Evolutionary conservation across 2,797 vertebrate genomes (phyloP).

Genomic region (Gymnocypris eckloni): DNA sequence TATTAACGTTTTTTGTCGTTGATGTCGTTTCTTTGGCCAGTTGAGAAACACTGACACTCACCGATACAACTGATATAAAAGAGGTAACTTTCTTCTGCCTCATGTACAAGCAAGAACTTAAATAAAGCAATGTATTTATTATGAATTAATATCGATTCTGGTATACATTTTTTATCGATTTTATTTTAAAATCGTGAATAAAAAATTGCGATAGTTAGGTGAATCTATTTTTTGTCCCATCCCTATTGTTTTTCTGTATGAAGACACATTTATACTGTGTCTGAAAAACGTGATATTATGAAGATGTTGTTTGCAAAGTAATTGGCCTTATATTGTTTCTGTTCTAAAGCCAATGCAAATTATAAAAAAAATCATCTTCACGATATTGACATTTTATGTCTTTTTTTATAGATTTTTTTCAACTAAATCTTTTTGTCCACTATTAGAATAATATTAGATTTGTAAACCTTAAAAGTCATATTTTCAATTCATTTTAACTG

Average conservation of each 20-base stretch:
- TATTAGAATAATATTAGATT: neutral
- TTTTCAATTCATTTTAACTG: neutral
- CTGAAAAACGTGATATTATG: neutral
- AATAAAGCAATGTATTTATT: too few relatives aligned
- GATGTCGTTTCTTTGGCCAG: too few relatives aligned
- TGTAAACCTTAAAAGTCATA: neutral
- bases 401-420: neutral
- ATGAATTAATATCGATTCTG: too few relatives aligned
- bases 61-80: too few relatives aligned
- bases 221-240: too few relatives aligned
- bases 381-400: neutral
- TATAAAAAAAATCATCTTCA: neutral
- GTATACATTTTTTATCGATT: too few relatives aligned
- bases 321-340: slow-evolving; percentile 1
- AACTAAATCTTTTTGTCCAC: neutral
- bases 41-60: too few relatives aligned
- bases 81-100: too few relatives aligned
- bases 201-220: too few relatives aligned
- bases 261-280: neutral
- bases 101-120: too few relatives aligned
- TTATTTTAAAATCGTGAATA: too few relatives aligned
- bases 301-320: neutral
- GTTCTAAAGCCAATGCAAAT: neutral
- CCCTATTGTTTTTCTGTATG: neutral
- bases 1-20: too few relatives aligned